These are phyloP conservation scores for Zaprionus davidi DNA, from an alignment of 1,140 invertebrate genomes.

Conservation along the genomic window DNA sequence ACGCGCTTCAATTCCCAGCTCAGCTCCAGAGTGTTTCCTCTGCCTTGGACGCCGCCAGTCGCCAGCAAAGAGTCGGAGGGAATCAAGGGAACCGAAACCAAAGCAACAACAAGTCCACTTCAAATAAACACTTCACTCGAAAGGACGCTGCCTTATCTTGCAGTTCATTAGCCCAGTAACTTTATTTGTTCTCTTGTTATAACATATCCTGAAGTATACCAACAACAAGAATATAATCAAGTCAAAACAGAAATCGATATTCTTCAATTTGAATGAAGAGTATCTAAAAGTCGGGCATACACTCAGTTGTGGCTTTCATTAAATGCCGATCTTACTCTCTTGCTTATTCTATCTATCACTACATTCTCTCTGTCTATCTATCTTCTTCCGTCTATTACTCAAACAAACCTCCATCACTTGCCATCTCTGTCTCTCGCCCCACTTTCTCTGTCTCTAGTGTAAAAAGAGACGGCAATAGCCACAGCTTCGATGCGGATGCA, in stretches of 20 bases:
- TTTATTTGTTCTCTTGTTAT: background rate
- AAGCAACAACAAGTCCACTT: too few species aligned
- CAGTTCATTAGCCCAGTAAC: background rate
- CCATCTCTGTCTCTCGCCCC: background rate
- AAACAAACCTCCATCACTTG: background rate
- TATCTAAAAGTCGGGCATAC: background rate
- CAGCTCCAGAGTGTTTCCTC: background rate
- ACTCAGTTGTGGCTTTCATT: background rate
- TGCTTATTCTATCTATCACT: background rate
- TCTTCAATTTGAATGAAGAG: background rate
- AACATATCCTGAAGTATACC: background rate
- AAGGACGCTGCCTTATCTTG: too few species aligned
- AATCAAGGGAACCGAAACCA: background rate
- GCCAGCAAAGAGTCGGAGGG: background rate
- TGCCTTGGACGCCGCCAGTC: too few species aligned
- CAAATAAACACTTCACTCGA: too few species aligned
- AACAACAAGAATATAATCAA: background rate
- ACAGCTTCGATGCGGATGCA: background rate
- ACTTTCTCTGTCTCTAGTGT: background rate
- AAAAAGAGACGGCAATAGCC: background rate
- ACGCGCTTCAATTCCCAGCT: slow-evolving; percentile 72
- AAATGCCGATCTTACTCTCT: background rate
- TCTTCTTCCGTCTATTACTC: background rate
- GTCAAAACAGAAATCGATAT: background rate
- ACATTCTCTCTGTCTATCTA: background rate